Percentiles rank a stretch among this genome's conserved stretches.
These are phyloP conservation scores for Xiphydria camelus DNA, from an alignment of 2,888 invertebrate genomes.

Conservation along the genomic window DNA sequence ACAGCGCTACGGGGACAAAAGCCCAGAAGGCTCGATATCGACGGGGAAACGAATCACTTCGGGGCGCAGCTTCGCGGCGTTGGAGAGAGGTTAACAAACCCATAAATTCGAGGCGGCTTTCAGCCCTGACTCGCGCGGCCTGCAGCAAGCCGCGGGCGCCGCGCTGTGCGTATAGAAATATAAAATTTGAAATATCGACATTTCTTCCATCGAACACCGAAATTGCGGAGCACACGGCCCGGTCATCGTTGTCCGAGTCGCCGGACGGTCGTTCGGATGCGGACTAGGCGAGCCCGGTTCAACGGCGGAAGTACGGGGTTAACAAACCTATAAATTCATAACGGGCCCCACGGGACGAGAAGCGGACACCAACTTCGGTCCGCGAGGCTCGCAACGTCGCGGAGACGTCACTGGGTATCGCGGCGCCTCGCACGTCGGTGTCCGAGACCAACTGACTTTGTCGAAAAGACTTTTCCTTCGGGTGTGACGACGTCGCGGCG, in stretches of 20 bases:
- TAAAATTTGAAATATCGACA: neutral
- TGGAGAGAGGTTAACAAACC: conserved; percentile 32
- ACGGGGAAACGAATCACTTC: too few relatives aligned
- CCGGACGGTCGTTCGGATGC: neutral
- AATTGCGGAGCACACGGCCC: neutral
- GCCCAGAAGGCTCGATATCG: conserved; percentile 17
- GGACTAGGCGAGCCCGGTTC: conserved; percentile 3
- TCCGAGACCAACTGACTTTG: too few relatives aligned
- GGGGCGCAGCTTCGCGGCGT: too few relatives aligned
- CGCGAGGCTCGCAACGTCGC: too few relatives aligned
- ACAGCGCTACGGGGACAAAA: too few relatives aligned
- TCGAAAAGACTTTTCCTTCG: too few relatives aligned
- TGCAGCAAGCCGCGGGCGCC: conserved; percentile 9
- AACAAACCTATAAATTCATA: conserved; percentile 18
- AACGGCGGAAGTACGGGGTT: conserved; percentile 7
- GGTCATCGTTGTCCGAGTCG: neutral
- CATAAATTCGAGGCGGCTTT: conserved; percentile 32
- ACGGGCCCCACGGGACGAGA: conserved; percentile 8
- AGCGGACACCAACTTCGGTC: neutral
- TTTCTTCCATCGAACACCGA: too few relatives aligned
- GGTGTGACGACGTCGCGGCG: too few relatives aligned
- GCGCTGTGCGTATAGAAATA: conserved; percentile 9
- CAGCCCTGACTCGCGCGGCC: conserved; percentile 13
- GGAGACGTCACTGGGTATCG: too few relatives aligned
- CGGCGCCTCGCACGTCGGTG: too few relatives aligned